Percentiles rank a stretch among this genome's conserved stretches.
Evolutionary conservation across 2,113 vertebrate species (phyloP).

Genomic region (Piaya cayana): DNA sequence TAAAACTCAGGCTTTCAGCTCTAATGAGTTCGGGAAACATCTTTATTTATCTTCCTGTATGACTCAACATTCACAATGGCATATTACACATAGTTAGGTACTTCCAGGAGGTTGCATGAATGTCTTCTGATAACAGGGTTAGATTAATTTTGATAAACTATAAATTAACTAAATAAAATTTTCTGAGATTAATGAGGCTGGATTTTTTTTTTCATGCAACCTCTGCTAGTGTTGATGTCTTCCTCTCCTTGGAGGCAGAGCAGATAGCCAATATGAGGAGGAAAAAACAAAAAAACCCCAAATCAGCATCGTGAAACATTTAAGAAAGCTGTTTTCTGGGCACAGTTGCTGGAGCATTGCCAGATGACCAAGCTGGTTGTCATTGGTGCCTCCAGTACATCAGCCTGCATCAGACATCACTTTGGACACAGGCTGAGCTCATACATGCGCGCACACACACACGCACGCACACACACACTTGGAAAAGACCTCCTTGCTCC

Average conservation of each 20-base stretch:
- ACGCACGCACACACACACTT: fast-evolving
- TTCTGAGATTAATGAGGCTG: not conserved
- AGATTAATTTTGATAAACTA: not conserved
- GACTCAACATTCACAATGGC: not conserved
- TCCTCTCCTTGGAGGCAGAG: not conserved
- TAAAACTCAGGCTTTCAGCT: not conserved
- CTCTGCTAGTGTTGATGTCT: not conserved
- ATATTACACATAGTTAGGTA: not conserved
- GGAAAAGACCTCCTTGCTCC: not conserved
- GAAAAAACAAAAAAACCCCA: not conserved
- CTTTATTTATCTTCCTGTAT: constrained; percentile 6
- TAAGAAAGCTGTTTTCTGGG: not conserved
- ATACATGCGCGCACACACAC: not conserved
- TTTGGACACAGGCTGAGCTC: fast-evolving
- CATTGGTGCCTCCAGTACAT: not conserved
- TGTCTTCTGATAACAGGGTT: not conserved
- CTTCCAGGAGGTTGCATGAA: not conserved
- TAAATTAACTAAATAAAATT: not conserved
- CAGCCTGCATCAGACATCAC: not conserved
- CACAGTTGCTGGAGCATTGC: not conserved
- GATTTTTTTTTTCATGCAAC: not conserved
- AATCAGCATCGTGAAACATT: not conserved
- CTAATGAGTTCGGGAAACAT: constrained; percentile 18
- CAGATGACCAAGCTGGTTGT: not conserved
- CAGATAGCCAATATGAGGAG: not conserved